phyloP scores from a whole-genome alignment of 2,113 vertebrate species.

The Eurypyga helias region DNA sequence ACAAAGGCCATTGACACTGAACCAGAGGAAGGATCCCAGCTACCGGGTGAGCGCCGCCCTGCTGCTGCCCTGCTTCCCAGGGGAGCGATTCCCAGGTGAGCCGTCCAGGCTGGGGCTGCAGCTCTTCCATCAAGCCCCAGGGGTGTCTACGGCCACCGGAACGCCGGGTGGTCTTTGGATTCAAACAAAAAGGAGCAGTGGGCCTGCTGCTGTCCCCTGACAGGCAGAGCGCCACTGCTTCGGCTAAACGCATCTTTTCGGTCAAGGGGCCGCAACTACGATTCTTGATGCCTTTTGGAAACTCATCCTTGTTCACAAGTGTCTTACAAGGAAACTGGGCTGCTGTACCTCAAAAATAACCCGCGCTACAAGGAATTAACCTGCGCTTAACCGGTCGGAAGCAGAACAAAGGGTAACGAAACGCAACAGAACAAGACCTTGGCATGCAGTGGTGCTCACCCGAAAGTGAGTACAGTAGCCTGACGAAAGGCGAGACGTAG shows the following conservation, averaged over 20 bases:
- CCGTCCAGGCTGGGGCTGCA: not conserved
- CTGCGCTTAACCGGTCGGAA: conserved; percentile 22
- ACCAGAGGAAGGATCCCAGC: conserved; percentile 25
- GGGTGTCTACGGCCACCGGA: not conserved
- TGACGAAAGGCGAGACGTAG: not conserved
- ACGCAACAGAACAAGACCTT: not conserved
- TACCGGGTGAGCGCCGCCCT: not conserved
- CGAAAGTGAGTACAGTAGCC: not conserved
- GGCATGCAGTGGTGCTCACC: not conserved
- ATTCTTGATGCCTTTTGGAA: not conserved
- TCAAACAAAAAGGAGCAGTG: not conserved
- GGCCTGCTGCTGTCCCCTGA: not conserved
- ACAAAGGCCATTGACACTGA: conserved; percentile 32
- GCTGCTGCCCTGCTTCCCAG: not conserved
- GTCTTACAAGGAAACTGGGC: not conserved
- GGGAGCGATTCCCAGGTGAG: not conserved
- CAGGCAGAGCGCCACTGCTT: not conserved
- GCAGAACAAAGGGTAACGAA: not conserved
- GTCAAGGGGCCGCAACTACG: not conserved
- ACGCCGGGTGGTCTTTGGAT: not conserved
- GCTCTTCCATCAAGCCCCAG: not conserved
- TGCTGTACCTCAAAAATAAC: not conserved
- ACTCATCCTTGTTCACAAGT: not conserved
- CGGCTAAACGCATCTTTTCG: not conserved
- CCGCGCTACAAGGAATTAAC: not conserved